Percentiles rank a stretch among this genome's conserved stretches.
These are phyloP conservation scores for Cerceris ruficornis DNA, from an alignment of 2,888 invertebrate genomes.

Conservation along the genomic window DNA sequence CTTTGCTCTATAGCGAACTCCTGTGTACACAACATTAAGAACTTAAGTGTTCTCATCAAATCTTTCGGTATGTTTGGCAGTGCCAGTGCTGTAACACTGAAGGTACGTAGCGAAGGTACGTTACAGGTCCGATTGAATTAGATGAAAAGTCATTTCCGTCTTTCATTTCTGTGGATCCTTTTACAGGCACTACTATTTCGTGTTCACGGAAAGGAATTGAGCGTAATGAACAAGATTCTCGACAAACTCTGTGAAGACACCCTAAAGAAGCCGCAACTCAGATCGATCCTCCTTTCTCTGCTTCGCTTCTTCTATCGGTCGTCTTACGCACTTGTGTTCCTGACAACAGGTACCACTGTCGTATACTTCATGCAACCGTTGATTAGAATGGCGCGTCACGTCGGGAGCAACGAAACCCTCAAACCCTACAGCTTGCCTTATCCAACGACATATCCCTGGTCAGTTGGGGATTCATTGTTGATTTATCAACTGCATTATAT, in stretches of 20 bases:
- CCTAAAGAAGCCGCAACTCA: neutral
- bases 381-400: neutral
- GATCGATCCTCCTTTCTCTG: neutral
- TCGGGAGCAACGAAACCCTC: neutral
- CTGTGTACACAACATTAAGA: constrained; percentile 6
- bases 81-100: neutral
- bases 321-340: neutral
- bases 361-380: neutral
- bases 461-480: constrained; percentile 22
- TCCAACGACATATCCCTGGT: constrained; percentile 60
- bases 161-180: too few relatives aligned
- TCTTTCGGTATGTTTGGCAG: constrained; percentile 8
- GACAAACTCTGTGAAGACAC: constrained; percentile 19
- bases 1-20: neutral
- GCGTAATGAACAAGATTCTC: constrained; percentile 11
- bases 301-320: constrained; percentile 23
- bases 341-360: neutral
- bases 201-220: constrained; percentile 21
- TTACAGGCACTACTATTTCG: constrained; percentile 16
- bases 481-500: constrained; percentile 54
- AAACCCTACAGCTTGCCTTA: constrained; percentile 31
- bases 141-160: neutral
- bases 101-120: constrained; percentile 14
- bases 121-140: too few relatives aligned
- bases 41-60: constrained; percentile 18